Evolutionary conservation across 2,888 invertebrate genomes (phyloP).

Genomic region (Drosophila infuscata): DNA sequence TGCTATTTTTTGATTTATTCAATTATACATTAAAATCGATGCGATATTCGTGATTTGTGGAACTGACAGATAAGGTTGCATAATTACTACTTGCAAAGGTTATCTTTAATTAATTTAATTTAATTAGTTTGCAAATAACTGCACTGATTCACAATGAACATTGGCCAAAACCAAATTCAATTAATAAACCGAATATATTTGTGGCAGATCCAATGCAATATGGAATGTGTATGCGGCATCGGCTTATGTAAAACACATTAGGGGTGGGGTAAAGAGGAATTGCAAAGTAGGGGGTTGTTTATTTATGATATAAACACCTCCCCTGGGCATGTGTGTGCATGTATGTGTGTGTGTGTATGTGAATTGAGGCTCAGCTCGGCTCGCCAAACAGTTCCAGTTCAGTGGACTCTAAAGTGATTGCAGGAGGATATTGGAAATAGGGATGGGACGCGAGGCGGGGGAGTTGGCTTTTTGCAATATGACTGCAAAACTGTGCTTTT

Average conservation of each 20-base stretch:
- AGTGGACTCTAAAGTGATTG: constrained; percentile 72
- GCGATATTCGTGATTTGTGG: not conserved
- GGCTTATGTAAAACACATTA: constrained; percentile 9
- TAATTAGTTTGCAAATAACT: not conserved
- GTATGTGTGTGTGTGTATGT: constrained; percentile 7
- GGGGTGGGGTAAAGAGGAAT: not conserved
- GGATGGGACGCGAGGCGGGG: not conserved
- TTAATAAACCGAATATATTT: not conserved
- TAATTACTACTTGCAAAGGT: not conserved
- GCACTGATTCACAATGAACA: not conserved
- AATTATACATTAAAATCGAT: not conserved
- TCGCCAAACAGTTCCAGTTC: constrained; percentile 64
- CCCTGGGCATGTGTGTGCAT: not conserved
- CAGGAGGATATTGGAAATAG: constrained; percentile 28
- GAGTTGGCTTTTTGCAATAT: not conserved
- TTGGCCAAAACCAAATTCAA: not conserved
- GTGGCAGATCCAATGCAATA: constrained; percentile 9
- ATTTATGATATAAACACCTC: not conserved
- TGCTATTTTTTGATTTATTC: not conserved
- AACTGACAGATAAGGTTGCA: not conserved
- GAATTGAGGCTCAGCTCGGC: constrained; percentile 7
- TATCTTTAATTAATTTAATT: not conserved
- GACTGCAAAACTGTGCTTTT: not conserved
- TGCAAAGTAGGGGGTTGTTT: not conserved
- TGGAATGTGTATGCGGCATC: not conserved